A percentile compares a stretch with the other conserved stretches of the same genome.
phyloP scores from a whole-genome alignment of 2,797 vertebrate genomes.

The Eremophila alpestris region DNA sequence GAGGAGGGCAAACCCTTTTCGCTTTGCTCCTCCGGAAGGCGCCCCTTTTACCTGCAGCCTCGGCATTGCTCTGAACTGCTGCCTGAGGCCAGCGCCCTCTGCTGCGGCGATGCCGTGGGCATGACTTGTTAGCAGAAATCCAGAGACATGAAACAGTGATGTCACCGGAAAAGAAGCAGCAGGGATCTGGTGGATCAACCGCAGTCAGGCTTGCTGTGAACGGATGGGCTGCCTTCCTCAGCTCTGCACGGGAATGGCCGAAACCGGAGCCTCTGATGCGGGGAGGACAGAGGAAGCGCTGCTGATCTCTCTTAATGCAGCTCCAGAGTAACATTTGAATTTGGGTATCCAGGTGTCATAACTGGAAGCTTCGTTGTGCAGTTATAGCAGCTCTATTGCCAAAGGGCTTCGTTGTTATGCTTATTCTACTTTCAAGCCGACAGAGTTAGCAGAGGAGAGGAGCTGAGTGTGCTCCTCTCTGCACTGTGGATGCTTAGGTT shows the following conservation, averaged over 20 bases:
- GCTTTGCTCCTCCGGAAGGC: not conserved
- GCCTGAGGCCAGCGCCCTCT: not conserved
- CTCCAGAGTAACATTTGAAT: not conserved
- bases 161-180: slow-evolving; percentile 44
- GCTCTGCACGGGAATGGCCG: not conserved
- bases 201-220: not conserved
- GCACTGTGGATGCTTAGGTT: not conserved
- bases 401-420: not conserved
- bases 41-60: slow-evolving; percentile 19
- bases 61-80: not conserved
- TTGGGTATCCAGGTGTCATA: not conserved
- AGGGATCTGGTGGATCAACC: not conserved
- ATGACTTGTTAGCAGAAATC: not conserved
- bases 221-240: not conserved
- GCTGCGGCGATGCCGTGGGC: not conserved
- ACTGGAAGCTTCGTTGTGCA: not conserved
- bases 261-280: rapidly evolving
- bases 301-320: not conserved
- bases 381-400: not conserved
- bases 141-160: not conserved
- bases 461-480: not conserved
- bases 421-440: not conserved
- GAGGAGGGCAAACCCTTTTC: not conserved
- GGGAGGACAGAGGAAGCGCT: not conserved
- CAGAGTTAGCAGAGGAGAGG: not conserved